Percentiles rank a stretch among this genome's conserved stretches.
These are phyloP conservation scores for Phacellophora camtschatica DNA, from an alignment of 30 jellyfish, hydroid and myxozoan genomes.

Conservation along the genomic window DNA sequence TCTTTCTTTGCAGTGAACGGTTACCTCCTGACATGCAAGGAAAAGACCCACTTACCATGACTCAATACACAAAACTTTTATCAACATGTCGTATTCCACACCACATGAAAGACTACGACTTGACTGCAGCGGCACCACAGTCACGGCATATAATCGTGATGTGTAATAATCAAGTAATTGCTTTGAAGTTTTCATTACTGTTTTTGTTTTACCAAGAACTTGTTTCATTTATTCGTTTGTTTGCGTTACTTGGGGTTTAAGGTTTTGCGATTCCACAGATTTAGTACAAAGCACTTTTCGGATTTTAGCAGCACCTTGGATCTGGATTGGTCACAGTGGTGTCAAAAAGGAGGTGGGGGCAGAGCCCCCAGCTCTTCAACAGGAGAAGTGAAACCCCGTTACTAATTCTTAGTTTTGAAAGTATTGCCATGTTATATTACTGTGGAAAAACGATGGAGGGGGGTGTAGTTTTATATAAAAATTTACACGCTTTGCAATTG, in stretches of 20 bases:
- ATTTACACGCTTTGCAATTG: no score
- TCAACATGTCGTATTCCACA: slow-evolving; percentile 91
- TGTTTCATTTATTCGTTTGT: background rate
- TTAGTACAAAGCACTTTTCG: background rate
- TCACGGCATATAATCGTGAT: slow-evolving; percentile 83
- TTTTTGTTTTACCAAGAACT: background rate
- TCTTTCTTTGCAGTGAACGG: slow-evolving; percentile 49
- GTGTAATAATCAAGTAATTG: slow-evolving; percentile 80
- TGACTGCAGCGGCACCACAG: slow-evolving; percentile 54
- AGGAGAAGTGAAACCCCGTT: no score
- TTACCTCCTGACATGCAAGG: slow-evolving; percentile 87
- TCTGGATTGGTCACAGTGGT: background rate
- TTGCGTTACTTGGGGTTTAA: no score
- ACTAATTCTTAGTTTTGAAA: no score
- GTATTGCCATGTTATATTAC: no score
- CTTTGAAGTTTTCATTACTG: background rate
- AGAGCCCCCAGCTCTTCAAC: background rate
- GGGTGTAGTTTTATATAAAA: no score
- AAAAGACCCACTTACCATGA: slow-evolving; percentile 85
- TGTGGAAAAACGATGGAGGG: no score
- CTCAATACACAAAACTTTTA: slow-evolving; percentile 66
- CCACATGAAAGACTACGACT: slow-evolving; percentile 56
- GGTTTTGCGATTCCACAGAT: no score
- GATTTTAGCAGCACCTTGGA: background rate
- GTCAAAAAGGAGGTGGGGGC: background rate